Evolutionary conservation across 2,797 vertebrate genomes (phyloP), one percentile per base, ranked within the genome.

Genomic region (Propithecus deckenii): DNA sequence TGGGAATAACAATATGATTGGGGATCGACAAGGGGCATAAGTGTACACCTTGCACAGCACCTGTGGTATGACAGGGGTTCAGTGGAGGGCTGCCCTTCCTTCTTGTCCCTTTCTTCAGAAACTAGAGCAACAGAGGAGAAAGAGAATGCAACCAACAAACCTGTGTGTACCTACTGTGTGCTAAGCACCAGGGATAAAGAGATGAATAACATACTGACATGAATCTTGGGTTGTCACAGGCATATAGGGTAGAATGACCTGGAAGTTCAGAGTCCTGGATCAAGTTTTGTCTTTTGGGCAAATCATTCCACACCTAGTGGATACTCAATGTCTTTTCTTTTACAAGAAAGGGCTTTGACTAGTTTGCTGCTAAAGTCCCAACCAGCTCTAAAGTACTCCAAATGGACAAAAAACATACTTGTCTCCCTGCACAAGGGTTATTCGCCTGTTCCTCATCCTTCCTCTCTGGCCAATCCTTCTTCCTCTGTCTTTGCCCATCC

Each of bases 71-170:
- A 38, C 0, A 78, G 32, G 30, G 22, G 41, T 38, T 72, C 1
- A 6, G 20, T 10, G 6, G 61, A 25, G 30, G 43, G 23, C 35
- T 30, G 59, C 22, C 22, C 41, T 35, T 78, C 74, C 71, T 43
- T 50, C 75, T 76, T 78, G 48, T 43, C 48, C 43, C 59, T 86
- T 94, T 92, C 76, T 94, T 95, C 52, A 76, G 50, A 93, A 93
- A 52, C 61, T 71, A 5, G 17, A 83, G 63, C 17, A 43, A 52
- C 74, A 67, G 28, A 7, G 32, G 18, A 83, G 46, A 83, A 57
- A 65, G 2, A 65, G 7, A 76, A 86, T 69, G 63, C 12, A 84
- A 43, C n/a, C 50, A 72, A 18, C 41, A 90, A 61, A 57, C 75
- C 52, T 7, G 18, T 72, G 32, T 76, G 15, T 61, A 32, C n/a